Conservation (phyloP, 1,140 invertebrate genomes). For the Euura saliciscinereae region DNA sequence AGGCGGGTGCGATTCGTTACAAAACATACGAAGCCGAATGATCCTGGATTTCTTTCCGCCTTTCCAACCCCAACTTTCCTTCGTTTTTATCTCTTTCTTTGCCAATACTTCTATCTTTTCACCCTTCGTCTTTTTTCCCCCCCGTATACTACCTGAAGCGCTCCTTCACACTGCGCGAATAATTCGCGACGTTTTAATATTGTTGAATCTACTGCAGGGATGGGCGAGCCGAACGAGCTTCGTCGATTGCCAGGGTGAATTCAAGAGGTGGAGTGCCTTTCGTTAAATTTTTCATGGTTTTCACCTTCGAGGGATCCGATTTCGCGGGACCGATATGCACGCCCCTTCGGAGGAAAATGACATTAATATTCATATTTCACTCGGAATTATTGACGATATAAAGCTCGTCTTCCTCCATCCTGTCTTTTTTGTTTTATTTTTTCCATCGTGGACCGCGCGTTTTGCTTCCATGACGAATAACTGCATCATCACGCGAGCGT, state of each 20-base stretch:
- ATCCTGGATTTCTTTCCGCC: background rate
- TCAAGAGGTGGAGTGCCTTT: background rate
- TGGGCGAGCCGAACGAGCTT: background rate
- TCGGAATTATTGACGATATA: conserved; percentile 3
- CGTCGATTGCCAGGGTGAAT: conserved; percentile 6
- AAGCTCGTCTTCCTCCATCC: background rate
- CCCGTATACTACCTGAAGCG: background rate
- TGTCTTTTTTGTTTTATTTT: too few species aligned
- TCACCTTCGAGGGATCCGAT: background rate
- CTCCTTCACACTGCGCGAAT: background rate
- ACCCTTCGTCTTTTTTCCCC: too few species aligned
- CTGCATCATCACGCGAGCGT: background rate
- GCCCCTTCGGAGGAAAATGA: background rate
- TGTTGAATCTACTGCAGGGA: background rate
- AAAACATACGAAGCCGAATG: background rate
- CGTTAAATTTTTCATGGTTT: background rate
- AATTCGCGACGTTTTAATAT: conserved; percentile 6
- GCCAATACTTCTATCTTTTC: too few species aligned
- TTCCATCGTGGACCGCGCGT: background rate
- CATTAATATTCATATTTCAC: conserved; percentile 1
- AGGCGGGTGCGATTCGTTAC: background rate
- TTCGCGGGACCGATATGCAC: background rate
- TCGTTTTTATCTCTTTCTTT: background rate
- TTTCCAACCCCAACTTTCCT: background rate
- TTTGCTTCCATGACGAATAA: background rate